Percentiles rank a stretch among this genome's conserved stretches.
phyloP scores from a whole-genome alignment of 2,113 vertebrate species.

The Picathartes gymnocephalus region DNA sequence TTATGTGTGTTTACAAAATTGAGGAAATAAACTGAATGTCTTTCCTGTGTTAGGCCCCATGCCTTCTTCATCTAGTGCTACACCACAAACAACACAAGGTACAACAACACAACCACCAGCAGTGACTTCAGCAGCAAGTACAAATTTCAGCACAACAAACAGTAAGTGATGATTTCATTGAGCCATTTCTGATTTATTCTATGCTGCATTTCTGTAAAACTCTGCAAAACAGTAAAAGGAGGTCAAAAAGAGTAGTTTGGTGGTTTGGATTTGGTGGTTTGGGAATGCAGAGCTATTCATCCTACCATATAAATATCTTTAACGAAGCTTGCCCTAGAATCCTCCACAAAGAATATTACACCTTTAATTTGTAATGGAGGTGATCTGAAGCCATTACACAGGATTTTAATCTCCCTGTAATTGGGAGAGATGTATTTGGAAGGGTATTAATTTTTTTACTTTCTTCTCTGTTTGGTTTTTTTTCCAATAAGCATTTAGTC shows the following conservation, averaged over 20 bases:
- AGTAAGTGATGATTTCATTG: background rate
- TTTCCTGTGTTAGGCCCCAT: background rate
- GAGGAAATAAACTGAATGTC: background rate
- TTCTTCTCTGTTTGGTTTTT: background rate
- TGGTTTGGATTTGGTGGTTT: background rate
- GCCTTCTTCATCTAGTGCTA: fast-evolving
- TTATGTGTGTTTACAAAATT: background rate
- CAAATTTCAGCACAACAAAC: background rate
- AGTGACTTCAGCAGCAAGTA: background rate
- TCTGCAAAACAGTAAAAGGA: background rate
- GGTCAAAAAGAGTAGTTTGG: background rate
- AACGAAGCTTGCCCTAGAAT: background rate
- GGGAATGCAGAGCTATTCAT: background rate
- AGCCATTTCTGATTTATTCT: background rate
- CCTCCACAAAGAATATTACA: background rate
- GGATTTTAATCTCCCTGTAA: background rate
- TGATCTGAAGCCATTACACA: background rate
- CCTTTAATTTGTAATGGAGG: background rate
- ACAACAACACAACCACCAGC: background rate
- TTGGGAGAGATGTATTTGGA: background rate
- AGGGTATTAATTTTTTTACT: background rate
- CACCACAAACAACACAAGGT: background rate
- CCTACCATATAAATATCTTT: background rate
- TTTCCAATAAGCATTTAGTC: background rate
- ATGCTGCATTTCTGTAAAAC: background rate